Evolutionary conservation across 2,113 vertebrate genomes (phyloP).

Genomic region (Arenaria interpres): DNA sequence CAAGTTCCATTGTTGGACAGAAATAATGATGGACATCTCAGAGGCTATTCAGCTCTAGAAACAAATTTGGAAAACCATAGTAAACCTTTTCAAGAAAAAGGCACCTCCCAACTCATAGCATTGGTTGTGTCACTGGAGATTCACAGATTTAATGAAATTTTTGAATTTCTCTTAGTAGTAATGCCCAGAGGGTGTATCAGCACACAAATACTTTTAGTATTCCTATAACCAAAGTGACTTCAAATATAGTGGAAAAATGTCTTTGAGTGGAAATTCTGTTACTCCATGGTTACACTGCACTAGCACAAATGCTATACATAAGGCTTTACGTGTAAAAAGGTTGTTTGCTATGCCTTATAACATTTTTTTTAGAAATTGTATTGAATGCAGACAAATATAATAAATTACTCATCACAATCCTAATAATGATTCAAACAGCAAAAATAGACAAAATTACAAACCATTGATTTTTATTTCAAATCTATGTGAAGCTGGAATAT

Average conservation of each 20-base stretch:
- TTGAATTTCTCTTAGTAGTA: background rate
- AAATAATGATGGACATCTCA: background rate
- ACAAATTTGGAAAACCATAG: background rate
- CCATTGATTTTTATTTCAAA: background rate
- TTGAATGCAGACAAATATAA: background rate
- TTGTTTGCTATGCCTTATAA: background rate
- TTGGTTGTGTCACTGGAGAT: background rate
- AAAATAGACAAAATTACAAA: background rate
- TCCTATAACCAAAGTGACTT: background rate
- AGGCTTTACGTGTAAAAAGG: background rate
- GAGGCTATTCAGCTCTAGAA: background rate
- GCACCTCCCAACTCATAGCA: background rate
- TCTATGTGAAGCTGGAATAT: background rate
- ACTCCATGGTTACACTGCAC: background rate
- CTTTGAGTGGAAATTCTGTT: background rate
- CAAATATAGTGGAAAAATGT: background rate
- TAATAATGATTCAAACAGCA: background rate
- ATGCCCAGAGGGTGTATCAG: background rate
- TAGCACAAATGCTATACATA: background rate
- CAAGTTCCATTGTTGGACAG: background rate
- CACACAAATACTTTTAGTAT: background rate
- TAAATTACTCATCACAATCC: background rate
- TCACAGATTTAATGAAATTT: background rate
- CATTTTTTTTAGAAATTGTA: background rate
- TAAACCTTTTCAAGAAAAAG: slow-evolving; percentile 7